These are phyloP conservation scores for Oplegnathus fasciatus DNA, from an alignment of 2,113 vertebrate genomes.

Conservation along the genomic window DNA sequence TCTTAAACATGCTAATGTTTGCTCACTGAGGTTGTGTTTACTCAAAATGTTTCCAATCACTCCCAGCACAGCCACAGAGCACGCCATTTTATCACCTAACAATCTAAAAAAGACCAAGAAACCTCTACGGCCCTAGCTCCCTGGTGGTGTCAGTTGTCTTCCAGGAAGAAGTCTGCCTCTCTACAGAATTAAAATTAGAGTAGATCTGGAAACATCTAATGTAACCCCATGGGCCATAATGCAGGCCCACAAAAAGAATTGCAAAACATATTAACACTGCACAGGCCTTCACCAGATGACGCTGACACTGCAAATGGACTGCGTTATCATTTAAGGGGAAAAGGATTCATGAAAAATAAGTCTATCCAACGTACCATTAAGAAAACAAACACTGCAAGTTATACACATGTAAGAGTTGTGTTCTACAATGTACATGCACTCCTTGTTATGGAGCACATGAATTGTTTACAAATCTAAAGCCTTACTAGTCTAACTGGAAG, in stretches of 20 bases:
- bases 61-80: not conserved
- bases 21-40: not conserved
- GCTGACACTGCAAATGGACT: not conserved
- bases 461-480: no score
- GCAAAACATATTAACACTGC: not conserved
- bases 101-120: conserved; percentile 61
- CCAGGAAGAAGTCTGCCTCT: conserved; percentile 65
- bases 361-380: not conserved
- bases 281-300: not conserved
- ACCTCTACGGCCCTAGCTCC: conserved; percentile 40
- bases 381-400: not conserved
- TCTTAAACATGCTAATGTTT: not conserved
- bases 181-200: conserved; percentile 80
- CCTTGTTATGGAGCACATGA: not conserved
- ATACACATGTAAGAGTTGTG: not conserved
- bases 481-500: not conserved
- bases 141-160: conserved; percentile 70
- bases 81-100: conserved; percentile 21
- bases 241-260: conserved; percentile 14
- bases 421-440: not conserved
- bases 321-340: not conserved
- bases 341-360: not conserved
- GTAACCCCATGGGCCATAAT: conserved; percentile 14
- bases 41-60: not conserved
- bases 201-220: conserved; percentile 52